These are phyloP conservation scores for Erebia palarica DNA, from an alignment of 2,888 invertebrate genomes.

Conservation along the genomic window DNA sequence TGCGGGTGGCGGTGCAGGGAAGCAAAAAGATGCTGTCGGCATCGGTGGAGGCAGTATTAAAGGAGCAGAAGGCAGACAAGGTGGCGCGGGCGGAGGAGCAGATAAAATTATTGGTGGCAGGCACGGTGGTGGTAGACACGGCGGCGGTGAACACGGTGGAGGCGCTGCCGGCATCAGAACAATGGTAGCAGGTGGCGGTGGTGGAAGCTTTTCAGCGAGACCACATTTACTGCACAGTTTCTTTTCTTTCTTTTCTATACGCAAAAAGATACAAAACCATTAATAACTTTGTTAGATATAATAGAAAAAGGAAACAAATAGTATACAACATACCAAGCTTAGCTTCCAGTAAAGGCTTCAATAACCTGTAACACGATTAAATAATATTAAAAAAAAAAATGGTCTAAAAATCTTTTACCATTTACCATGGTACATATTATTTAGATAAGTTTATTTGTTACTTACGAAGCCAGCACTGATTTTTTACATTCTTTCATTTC, in stretches of 20 bases:
- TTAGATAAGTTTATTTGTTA: constrained; percentile 37
- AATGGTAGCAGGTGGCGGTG: constrained; percentile 55
- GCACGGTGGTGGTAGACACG: constrained; percentile 47
- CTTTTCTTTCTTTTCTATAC: constrained; percentile 46
- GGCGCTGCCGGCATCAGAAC: constrained; percentile 62
- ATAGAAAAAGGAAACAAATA: background rate
- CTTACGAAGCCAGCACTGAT: constrained; percentile 65
- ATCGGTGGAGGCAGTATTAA: constrained; percentile 3
- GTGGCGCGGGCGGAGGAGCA: constrained; percentile 53
- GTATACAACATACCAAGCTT: constrained; percentile 57
- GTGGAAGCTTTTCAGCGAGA: constrained; percentile 49
- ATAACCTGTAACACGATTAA: constrained; percentile 57
- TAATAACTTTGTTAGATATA: background rate
- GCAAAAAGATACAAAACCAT: background rate
- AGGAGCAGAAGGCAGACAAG: constrained; percentile 46
- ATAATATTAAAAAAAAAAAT: constrained; percentile 13
- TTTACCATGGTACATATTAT: background rate
- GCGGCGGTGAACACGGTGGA: constrained; percentile 48
- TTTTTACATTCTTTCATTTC: constrained; percentile 75
- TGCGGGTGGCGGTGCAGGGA: constrained; percentile 34
- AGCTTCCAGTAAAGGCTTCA: constrained; percentile 61
- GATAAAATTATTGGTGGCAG: constrained; percentile 45
- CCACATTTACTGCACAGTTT: constrained; percentile 42
- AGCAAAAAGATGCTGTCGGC: constrained; percentile 1
- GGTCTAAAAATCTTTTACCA: constrained; percentile 10